Base-by-base conservation (phyloP, 2,888 invertebrate species). In the Sepiola atlantica region DNA sequence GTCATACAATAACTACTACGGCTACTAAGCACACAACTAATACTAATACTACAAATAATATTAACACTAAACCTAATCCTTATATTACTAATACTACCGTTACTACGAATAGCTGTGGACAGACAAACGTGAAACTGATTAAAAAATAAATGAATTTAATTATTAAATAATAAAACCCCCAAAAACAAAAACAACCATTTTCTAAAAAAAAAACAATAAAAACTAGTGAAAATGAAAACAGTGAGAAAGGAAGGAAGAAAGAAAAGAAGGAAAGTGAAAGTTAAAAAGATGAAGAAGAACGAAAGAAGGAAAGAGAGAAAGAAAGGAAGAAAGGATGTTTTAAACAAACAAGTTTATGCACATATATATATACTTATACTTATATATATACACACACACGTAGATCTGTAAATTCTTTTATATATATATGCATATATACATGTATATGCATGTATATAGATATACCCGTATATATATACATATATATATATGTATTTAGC, bases 81-180 rank as follows among this genome's bases (percentile, higher is more conserved):
- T 77, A 77, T 77, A 77, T 77, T 32, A 77, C 61, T 61, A 61
- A 61, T 61, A 61, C 77, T 77, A 77, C 77, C 32, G 77, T 77
- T 77, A 92, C 45, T 55, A 92, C 92, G 18, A 92, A 45, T 92
- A 92, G 92, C 92, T 92, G 92, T 55, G 92, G 92, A 92, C 92
- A 92, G 54, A 45, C 92, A 45, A 92, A 92, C 18, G 77, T 77
- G 54, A 92, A 92, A 92, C 45, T 55, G 45, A 92, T 92, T 55
- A 45, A 45, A 92, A 92, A 92, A 92, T 92, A 92, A 90, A 92
- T 92, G 55, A 92, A 21, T 35, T 54, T 92, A 54, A 92, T 54
- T 45, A 55, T 91, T 91, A 45, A 91, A 45, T 35, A 91, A 92
- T 55, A 24, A 92, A 92, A 24, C 24, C 55, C 32, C 16, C 91